A percentile compares a stretch with the other conserved stretches of the same genome.
Evolutionary conservation across 2,888 invertebrate species (phyloP).

Genomic region (Parnassius glacialis): DNA sequence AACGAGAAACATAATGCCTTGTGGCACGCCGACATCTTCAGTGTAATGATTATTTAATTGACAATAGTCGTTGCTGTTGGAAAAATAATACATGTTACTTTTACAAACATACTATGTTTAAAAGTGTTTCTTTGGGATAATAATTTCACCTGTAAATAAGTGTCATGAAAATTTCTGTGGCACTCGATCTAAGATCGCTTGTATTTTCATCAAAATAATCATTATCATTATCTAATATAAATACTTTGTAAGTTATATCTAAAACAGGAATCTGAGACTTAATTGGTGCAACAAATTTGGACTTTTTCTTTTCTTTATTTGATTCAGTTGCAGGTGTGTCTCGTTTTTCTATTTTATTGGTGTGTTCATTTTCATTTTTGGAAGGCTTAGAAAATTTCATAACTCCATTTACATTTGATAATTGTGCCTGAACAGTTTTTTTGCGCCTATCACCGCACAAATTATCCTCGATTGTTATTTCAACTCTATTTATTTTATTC

Average conservation of each 20-base stretch:
- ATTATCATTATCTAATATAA: conserved; percentile 34
- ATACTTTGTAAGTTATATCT: conserved; percentile 46
- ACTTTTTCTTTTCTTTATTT: conserved; percentile 46
- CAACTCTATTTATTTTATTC: not conserved
- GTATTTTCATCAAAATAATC: not conserved
- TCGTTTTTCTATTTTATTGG: conserved; percentile 23
- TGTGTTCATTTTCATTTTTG: conserved; percentile 27
- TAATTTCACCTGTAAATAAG: conserved; percentile 48
- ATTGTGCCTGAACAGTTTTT: conserved; percentile 56
- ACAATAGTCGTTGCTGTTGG: conserved; percentile 61
- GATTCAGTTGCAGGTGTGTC: conserved; percentile 1
- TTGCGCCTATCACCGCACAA: conserved; percentile 28
- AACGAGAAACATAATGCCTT: conserved; percentile 50
- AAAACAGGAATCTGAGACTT: conserved; percentile 57
- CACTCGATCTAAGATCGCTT: not conserved
- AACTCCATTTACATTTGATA: conserved; percentile 61
- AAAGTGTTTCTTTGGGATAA: not conserved
- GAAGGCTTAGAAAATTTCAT: conserved; percentile 63
- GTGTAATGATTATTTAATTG: conserved; percentile 59
- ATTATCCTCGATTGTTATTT: conserved; percentile 22
- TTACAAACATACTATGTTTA: too few species aligned
- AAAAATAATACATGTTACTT: conserved; percentile 1
- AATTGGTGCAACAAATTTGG: conserved; percentile 56
- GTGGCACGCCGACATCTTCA: conserved; percentile 50
- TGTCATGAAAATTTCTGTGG: conserved; percentile 38